Base-by-base conservation (phyloP, 2,797 vertebrate genomes). In the Smutsia temminckii region DNA sequence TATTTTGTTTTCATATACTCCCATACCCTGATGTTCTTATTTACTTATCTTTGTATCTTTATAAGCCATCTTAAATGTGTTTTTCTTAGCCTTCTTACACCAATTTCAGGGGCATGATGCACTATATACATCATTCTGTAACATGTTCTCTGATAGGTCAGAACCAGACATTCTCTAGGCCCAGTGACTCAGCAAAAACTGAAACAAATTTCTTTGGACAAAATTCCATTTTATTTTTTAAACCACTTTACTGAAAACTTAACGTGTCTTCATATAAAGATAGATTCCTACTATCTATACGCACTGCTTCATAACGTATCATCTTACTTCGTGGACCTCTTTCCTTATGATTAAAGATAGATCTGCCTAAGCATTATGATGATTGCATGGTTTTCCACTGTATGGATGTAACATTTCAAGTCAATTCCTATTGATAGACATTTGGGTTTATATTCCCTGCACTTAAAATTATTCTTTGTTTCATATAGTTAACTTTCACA, bases 401-500 rank as follows among this genome's bases (percentile, higher is more conserved):
- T 21, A 21, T 2, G 14, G 14, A 14, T 46, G 37, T 14, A 78
- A 27, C 83, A 55, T 86, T 79, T 93, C 86, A 85, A 66, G 40
- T 66, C 16, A 1, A 46, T 74, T 57, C 72, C 29, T 74, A 53
- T 51, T 75, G 37, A 75, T 83, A 81, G 57, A 46, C 46, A 87
- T 77, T 78, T 93, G 57, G 64, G 12, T 63, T 91, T 89, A 37
- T 81, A 81, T 69, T 96, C 61, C 53, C 32, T 93, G 27, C 11
- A 59, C 51, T 57, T 69, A 63, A 92, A 93, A 84, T 78, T 20
- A 75, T 34, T 27, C 20, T 49, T 68, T 42, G 6, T 64, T 93
- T 90, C 80, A 75, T 90, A n/a, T 18, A 61, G 59, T 91, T 59
- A 87, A 23, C 32, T 77, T 80, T 93, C 55, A 68, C n/a, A 37